These are phyloP conservation scores for Heliconius ethilla DNA, from an alignment of 2,888 invertebrate species.

Conservation along the genomic window DNA sequence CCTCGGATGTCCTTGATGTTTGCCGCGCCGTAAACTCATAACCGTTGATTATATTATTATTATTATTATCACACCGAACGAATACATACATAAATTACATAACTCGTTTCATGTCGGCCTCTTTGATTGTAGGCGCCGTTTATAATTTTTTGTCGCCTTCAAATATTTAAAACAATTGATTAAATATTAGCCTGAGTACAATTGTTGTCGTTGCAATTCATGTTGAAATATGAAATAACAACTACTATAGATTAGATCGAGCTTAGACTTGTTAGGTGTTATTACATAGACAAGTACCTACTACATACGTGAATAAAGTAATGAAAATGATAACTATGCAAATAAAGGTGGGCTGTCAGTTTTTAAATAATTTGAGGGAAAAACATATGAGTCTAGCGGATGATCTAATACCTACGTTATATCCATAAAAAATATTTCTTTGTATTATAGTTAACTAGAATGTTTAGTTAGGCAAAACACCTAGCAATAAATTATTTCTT, in stretches of 20 bases:
- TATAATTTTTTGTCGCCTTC: constrained; percentile 4
- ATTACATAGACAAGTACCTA: neutral
- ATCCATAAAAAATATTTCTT: neutral
- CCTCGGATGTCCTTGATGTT: constrained; percentile 26
- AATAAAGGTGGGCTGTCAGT: neutral
- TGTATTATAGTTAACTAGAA: neutral
- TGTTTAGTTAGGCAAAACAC: neutral
- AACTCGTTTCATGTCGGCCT: constrained; percentile 18
- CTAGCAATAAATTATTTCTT: neutral
- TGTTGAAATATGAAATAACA: neutral
- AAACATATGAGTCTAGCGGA: neutral
- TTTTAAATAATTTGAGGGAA: neutral
- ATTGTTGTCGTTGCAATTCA: neutral
- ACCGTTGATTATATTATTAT: constrained; percentile 27
- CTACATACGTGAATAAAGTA: neutral
- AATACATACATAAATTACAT: constrained; percentile 28
- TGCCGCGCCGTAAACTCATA: constrained; percentile 27
- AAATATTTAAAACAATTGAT: constrained; percentile 7
- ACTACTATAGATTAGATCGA: neutral
- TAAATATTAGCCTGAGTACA: neutral
- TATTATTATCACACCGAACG: constrained; percentile 20
- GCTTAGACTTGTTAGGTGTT: neutral
- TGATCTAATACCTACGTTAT: neutral
- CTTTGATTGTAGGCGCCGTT: constrained; percentile 19
- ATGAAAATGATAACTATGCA: neutral